Evolutionary conservation across 2,888 invertebrate species (phyloP).

Genomic region (Andricus curvator): DNA sequence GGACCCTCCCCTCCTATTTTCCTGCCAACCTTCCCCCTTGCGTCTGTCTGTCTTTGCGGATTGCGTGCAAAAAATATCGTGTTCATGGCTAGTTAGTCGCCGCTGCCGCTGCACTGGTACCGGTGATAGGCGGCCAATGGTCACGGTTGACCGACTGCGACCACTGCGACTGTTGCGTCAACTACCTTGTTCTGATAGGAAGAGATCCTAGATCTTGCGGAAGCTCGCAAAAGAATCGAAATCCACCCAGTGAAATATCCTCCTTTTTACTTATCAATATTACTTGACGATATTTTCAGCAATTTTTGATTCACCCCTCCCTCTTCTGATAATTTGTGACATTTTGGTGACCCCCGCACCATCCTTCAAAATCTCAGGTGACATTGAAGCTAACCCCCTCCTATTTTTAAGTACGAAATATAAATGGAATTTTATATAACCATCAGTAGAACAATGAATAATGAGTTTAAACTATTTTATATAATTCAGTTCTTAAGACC

Average conservation of each 20-base stretch:
- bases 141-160: conserved; percentile 68
- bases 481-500: no score
- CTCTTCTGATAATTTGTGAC: no score
- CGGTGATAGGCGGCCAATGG: conserved; percentile 71
- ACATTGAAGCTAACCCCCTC: no score
- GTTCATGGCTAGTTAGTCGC: conserved; percentile 66
- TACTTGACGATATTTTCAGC: no score
- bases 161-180: conserved; percentile 46
- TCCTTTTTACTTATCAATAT: no score
- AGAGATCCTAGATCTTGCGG: conserved; percentile 43
- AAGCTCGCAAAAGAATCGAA: conserved; percentile 28
- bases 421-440: no score
- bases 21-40: conserved; percentile 23
- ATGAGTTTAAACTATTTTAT: no score
- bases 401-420: no score
- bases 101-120: conserved; percentile 51
- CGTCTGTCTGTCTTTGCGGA: conserved; percentile 32
- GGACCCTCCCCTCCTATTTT: conserved; percentile 48
- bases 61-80: conserved; percentile 54
- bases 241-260: background rate
- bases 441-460: no score
- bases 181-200: conserved; percentile 46
- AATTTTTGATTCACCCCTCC: no score
- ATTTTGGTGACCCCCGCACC: no score
- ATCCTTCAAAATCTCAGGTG: no score